These are phyloP conservation scores for Pocillopora damicornis DNA, from an alignment of 64 coral and sea anemone species.

Conservation along the genomic window DNA sequence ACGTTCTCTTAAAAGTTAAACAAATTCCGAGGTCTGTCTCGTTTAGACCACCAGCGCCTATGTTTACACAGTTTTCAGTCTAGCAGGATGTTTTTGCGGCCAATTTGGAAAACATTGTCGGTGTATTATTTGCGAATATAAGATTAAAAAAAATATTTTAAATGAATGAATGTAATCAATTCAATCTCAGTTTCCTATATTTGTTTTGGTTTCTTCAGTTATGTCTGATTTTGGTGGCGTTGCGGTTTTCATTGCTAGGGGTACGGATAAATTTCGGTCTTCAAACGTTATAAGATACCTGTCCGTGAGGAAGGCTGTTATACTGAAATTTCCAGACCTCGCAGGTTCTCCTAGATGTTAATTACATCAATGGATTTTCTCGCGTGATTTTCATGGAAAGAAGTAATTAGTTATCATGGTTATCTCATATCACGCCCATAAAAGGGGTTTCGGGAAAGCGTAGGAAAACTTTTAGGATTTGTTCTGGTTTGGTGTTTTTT, in stretches of 20 bases:
- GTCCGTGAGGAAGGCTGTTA: too few species aligned
- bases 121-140: not conserved
- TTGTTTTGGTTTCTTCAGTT: not conserved
- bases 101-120: not conserved
- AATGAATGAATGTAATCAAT: not conserved
- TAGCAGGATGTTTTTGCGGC: not conserved
- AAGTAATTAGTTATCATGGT: not conserved
- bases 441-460: not conserved
- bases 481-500: not conserved
- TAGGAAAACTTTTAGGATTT: not conserved
- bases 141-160: not conserved
- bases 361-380: too few species aligned
- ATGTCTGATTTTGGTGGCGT: not conserved
- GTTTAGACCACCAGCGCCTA: not conserved
- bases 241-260: not conserved
- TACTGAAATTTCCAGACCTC: too few species aligned
- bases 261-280: not conserved
- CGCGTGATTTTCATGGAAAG: too few species aligned
- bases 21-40: not conserved
- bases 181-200: not conserved
- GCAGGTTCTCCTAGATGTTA: too few species aligned
- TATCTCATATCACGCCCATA: slow-evolving; percentile 2
- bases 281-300: too few species aligned
- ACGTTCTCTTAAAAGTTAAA: not conserved
- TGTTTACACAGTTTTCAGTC: not conserved